Evolutionary conservation across 2,888 invertebrate species (phyloP).

Genomic region (Drosophila ustulata): DNA sequence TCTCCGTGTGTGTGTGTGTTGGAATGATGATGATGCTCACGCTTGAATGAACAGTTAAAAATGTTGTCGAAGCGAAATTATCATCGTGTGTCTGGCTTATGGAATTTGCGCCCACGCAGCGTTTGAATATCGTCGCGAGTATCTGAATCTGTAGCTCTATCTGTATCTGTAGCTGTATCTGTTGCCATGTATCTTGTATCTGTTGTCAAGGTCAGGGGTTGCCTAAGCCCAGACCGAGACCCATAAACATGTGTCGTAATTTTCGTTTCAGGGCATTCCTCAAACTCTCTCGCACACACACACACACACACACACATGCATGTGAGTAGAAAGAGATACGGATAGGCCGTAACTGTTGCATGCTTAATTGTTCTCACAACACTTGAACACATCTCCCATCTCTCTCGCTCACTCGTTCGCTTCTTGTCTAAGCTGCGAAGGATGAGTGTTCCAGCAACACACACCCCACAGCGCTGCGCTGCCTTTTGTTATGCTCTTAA

Average conservation of each 20-base stretch:
- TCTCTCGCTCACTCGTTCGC: neutral
- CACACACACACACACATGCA: neutral
- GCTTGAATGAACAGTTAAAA: conserved; percentile 53
- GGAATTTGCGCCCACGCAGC: conserved; percentile 55
- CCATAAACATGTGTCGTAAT: conserved; percentile 75
- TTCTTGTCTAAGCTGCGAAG: conserved; percentile 1
- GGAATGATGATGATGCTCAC: conserved; percentile 30
- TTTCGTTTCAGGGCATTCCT: conserved; percentile 69
- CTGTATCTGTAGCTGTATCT: conserved; percentile 21
- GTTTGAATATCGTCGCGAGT: conserved; percentile 1
- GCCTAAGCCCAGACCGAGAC: conserved; percentile 53
- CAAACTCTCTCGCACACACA: conserved; percentile 40
- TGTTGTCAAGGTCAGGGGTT: conserved; percentile 78
- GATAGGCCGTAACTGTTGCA: conserved; percentile 68
- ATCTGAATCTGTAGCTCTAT: conserved; percentile 14
- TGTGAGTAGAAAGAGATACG: neutral
- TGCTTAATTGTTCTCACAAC: conserved; percentile 71
- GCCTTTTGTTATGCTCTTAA: conserved; percentile 62
- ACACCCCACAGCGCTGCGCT: conserved; percentile 44
- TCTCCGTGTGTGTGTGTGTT: neutral
- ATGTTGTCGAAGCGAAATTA: conserved; percentile 30
- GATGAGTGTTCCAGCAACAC: conserved; percentile 32
- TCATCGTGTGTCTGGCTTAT: conserved; percentile 39
- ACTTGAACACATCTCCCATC: conserved; percentile 41
- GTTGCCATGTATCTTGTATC: conserved; percentile 39